Evolutionary conservation across 2,888 invertebrate species (phyloP), one percentile per base, ranked within the genome.

Genomic region (Erebia ligea): DNA sequence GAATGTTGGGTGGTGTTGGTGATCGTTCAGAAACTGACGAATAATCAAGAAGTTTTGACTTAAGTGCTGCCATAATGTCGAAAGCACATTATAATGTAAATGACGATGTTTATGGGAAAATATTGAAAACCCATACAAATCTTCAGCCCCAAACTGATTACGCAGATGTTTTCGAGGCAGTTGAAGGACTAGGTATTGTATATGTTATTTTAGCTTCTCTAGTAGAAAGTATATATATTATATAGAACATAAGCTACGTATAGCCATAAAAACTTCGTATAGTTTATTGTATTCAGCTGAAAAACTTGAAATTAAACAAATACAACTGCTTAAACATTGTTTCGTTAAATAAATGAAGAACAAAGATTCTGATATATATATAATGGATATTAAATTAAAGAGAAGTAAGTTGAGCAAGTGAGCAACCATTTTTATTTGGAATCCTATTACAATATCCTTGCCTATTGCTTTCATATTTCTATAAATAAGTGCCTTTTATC

Each of bases 61-160:
- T 64, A 34, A 54, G 56, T 64, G 25, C 61, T 25, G n/a, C 17
- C 11, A 61, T 80, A 78, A 85, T 87, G 88, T 86, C 91, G 66
- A 84, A 80, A 70, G 81, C 83, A n/a, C 86, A 92, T 83, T 92
- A 92, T 75, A 88, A 84, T 40, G 92, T 94, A 75, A 92, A 94
- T 74, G 90, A 91, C 67, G 93, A 92, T 82, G 79, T 93, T 76
- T 94, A 93, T 76, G 91, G 92, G 71, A 90, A 86, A 82, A 90
- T 93, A 76, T 79, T 91, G 72, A 93, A 92, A 81, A 83, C 84
- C 19, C 83, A 84, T 73, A 77, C 81, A 11, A 81, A 82, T 73
- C 78, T 84, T 71, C 82, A 85, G 73, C 82, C 85, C 66, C 83
- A 87, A 72, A 83, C 83, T 54, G 87, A 89, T 74, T 91, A 92